Base-by-base conservation (phyloP, 1,140 invertebrate genomes). In the Nephila pilipes region DNA sequence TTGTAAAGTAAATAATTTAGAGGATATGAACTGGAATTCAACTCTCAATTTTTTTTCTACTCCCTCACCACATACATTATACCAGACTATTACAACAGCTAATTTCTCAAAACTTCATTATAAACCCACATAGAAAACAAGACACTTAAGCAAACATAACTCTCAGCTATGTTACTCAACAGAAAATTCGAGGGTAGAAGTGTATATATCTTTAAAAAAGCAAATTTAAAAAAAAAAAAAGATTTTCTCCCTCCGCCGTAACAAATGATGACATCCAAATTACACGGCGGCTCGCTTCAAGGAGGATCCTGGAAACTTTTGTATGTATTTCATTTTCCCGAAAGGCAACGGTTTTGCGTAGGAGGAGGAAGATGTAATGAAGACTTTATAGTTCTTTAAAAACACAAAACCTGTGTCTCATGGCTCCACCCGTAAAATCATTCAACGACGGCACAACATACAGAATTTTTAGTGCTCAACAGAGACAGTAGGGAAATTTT, bases 341-440 rank as follows among this genome's bases (percentile, higher is more conserved):
- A 83, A 54, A 55, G 38, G 38, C 38, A 20, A 2, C 80, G 54
- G 4, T 54, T n/a, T 83, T 83, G 54, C 25, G 80, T 55, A 38
- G 65, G 65, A 14, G 65, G 65, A 29, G 57, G 65, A 54, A 81
- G 22, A 25, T 12, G 80, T 83, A 83, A 83, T 83, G 80, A 83
- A 83, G 80, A 83, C 80, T 83, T 83, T 83, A 83, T 83, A 83
- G 36, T 83, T 83, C 80, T 55, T 83, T 83, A 83, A 83, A 83
- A 54, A 54, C n/a, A 20, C 38, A 46, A 22, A 12, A 38, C 8
- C 80, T 6, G 5, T 75, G 65, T 36, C 32, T 75, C 29, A 18
- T 16, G 65, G 32, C 18, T 32, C 65, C 65, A 14, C 65, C 65
- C 65, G 65, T 75, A 75, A 75, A 75, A 75, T 32, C 29, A 75